Conservation (phyloP, 2,797 vertebrate species). For the Nyctibius grandis region DNA sequence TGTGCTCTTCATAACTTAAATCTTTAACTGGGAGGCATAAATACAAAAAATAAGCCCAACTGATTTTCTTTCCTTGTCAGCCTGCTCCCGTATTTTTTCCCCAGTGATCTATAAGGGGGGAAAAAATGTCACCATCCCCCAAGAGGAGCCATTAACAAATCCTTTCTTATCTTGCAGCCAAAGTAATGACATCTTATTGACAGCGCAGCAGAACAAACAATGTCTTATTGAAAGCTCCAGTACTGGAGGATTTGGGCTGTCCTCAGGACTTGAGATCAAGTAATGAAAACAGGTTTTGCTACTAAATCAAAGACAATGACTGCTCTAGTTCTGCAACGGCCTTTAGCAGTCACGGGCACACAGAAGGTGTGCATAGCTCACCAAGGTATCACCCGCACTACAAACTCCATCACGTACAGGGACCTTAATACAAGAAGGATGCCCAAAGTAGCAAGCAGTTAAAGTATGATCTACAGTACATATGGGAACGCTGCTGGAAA, state of each 20-base stretch:
- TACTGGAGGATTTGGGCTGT: constrained; percentile 32
- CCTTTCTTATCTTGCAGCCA: constrained; percentile 19
- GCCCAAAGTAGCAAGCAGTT: not conserved
- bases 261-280: not conserved
- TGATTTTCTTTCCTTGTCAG: not conserved
- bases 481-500: not conserved
- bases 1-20: not conserved
- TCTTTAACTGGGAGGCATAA: not conserved
- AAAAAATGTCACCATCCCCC: not conserved
- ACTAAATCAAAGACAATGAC: constrained; percentile 5
- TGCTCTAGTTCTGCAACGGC: not conserved
- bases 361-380: not conserved
- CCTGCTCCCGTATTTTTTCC: not conserved
- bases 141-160: constrained; percentile 41
- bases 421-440: not conserved
- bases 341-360: not conserved
- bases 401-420: not conserved
- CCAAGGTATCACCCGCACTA: fast-evolving
- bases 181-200: constrained; percentile 55
- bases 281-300: constrained; percentile 34
- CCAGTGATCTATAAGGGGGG: not conserved
- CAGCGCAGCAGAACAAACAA: constrained; percentile 33
- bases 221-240: constrained; percentile 30
- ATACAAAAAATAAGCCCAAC: not conserved
- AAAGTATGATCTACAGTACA: not conserved